Conservation (phyloP, 2,113 vertebrate species). For the Mesembrinibis cayennensis region DNA sequence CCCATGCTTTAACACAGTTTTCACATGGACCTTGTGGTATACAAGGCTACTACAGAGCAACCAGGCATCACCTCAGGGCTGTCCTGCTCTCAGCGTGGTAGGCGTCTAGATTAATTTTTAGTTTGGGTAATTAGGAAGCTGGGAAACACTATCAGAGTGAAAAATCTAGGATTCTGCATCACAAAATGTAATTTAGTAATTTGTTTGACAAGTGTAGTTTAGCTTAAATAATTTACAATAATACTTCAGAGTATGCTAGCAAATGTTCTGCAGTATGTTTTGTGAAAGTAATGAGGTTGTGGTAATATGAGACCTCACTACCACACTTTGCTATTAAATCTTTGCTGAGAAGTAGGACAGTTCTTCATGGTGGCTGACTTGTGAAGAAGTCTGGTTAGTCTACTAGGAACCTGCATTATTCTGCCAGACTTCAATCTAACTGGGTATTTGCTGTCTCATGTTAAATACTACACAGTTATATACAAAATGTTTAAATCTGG, state of each 20-base stretch:
- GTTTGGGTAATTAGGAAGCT: not conserved
- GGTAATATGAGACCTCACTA: slow-evolving; percentile 29
- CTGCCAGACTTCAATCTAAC: not conserved
- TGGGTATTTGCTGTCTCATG: not conserved
- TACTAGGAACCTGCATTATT: not conserved
- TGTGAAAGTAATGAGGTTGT: slow-evolving; percentile 45
- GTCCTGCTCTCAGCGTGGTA: not conserved
- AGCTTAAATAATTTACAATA: slow-evolving; percentile 31
- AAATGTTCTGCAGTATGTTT: slow-evolving; percentile 13
- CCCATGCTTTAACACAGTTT: not conserved
- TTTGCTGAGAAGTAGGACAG: slow-evolving; percentile 11
- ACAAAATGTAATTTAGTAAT: not conserved
- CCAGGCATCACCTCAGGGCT: not conserved
- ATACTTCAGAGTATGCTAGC: slow-evolving; percentile 26
- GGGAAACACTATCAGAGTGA: not conserved
- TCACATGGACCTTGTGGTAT: not conserved
- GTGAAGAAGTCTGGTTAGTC: not conserved
- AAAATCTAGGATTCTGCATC: not conserved
- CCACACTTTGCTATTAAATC: not conserved
- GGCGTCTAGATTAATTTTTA: not conserved
- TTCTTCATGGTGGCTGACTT: not conserved
- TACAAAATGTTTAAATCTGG: not conserved
- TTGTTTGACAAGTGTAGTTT: slow-evolving; percentile 43
- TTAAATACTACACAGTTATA: not conserved
- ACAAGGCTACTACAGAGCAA: not conserved